Evolutionary conservation across 1,140 invertebrate species (phyloP), one percentile per base, ranked within the genome.

Genomic region (Radopholus similis): DNA sequence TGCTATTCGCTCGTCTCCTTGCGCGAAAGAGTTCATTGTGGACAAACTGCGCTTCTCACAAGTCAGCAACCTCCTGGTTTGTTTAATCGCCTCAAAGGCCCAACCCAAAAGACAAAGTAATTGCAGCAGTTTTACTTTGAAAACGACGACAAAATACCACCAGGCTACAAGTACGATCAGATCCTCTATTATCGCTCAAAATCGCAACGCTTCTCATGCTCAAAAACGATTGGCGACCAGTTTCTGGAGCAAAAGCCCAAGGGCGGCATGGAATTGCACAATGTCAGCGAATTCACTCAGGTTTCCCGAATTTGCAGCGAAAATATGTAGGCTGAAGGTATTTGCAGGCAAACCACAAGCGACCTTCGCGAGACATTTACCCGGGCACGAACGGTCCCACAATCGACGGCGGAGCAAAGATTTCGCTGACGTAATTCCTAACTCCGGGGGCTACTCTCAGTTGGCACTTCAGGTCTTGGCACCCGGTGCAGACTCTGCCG

Each of bases 121-220:
- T 70, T 82, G 42, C 40, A 80, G 78, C 65, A 68, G 26, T 82
- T 82, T 72, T 81, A 81, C 55, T 81, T 81, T 63, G 60, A 82
- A 21, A 63, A 82, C 51, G 73, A 71, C 8, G 38, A 81, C 32
- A 44, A 71, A 26, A 77, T 77, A 28, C 77, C 79, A 8, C 54
- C 53, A 9, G 66, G 65, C 8, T 81, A 80, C 59, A 38, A 79
- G 58, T 81, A 81, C 67, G 57, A 77, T 23, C 56, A 64, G 15
- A 78, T 81, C 42, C 66, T 74, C 11, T 81, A 67, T 54, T 79
- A 76, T 38, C 76, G 75, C 28, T 81, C 79, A 4, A 51, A 68
- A 37, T n/a, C 32, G 23, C 53, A 75, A 28, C 68, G 59, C 35
- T 68, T 80, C 40, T 81, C 78, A 21, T 79, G 77, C 62, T 58